These are phyloP conservation scores for Meghimatium bilineatum DNA, from an alignment of 2,888 invertebrate species.

Conservation along the genomic window DNA sequence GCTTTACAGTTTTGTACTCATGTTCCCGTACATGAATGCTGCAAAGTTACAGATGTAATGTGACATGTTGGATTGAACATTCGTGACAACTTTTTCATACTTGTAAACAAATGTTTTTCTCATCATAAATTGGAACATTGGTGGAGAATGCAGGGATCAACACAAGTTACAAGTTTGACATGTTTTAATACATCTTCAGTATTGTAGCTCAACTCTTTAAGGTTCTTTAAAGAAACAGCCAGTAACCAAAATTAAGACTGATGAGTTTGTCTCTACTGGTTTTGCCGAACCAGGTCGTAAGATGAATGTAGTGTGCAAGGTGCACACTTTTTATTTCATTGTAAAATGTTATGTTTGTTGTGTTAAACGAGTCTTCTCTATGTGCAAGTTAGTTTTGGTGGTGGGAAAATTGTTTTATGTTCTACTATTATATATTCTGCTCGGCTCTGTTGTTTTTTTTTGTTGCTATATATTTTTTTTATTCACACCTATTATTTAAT, in stretches of 20 bases:
- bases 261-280: conserved; percentile 2
- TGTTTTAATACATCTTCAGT: no score
- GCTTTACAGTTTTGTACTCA: no score
- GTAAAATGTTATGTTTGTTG: background rate
- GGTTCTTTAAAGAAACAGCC: no score
- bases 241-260: background rate
- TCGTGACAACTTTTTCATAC: background rate
- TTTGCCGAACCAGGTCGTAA: background rate
- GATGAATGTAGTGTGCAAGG: background rate
- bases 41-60: no score
- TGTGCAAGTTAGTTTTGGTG: background rate
- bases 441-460: no score
- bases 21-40: no score
- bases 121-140: background rate
- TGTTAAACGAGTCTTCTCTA: background rate
- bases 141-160: background rate
- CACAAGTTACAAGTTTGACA: no score
- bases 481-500: no score
- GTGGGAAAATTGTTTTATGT: background rate
- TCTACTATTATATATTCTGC: background rate
- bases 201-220: no score
- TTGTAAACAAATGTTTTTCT: no score
- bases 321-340: background rate
- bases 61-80: background rate
- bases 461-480: no score